Conservation (phyloP, 2,888 invertebrate species). For the Parapristionchus giblindavisi region DNA sequence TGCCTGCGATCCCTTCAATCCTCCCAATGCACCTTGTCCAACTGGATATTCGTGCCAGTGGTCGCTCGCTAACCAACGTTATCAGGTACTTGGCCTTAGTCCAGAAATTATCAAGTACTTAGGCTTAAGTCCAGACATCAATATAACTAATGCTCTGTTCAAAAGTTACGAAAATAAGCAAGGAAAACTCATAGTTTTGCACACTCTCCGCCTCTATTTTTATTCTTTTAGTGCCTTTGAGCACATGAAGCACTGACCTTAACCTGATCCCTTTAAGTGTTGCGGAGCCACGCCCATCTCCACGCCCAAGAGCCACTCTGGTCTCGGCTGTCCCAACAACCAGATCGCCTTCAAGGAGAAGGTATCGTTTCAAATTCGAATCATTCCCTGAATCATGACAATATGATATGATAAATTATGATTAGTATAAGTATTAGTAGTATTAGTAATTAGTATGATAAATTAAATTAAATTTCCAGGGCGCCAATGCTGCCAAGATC, state of each 20-base stretch:
- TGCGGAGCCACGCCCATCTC: conserved; percentile 67
- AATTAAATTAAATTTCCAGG: conserved; percentile 10
- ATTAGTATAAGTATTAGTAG: background rate
- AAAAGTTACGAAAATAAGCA: no score
- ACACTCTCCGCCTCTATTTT: no score
- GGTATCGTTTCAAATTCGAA: background rate
- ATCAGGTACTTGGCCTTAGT: background rate
- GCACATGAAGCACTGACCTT: no score
- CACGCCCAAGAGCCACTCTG: conserved; percentile 63
- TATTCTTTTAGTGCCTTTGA: no score
- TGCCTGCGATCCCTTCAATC: conserved; percentile 66
- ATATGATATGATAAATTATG: background rate
- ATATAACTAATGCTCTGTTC: no score
- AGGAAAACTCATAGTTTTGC: no score
- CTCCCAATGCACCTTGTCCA: conserved; percentile 61
- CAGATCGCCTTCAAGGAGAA: conserved; percentile 65
- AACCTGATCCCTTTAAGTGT: conserved; percentile 56
- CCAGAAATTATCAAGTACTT: background rate
- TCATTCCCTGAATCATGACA: background rate
- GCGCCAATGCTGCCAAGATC: conserved; percentile 51
- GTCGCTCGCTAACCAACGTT: conserved; percentile 67
- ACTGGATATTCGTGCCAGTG: conserved; percentile 67
- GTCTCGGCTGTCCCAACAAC: conserved; percentile 66
- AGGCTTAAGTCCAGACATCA: no score
- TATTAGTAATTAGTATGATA: background rate